phyloP scores from a whole-genome alignment of 2,797 vertebrate species.

The Alcedo quadribrachys region DNA sequence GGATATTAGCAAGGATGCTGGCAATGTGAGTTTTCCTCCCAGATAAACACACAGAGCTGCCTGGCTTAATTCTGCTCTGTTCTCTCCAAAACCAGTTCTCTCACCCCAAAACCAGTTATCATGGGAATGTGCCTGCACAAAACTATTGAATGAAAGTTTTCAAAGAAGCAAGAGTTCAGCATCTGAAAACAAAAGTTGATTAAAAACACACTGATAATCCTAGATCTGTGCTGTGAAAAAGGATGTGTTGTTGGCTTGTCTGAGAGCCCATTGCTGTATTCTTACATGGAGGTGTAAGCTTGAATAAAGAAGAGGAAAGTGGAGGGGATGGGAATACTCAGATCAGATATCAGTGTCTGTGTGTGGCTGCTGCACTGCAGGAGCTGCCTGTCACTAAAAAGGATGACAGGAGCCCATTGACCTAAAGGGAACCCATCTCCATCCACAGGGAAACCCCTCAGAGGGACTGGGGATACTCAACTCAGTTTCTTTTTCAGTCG shows the following conservation, averaged over 20 bases:
- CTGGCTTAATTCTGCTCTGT: background rate
- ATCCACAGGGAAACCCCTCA: background rate
- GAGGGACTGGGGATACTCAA: background rate
- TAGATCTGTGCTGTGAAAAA: background rate
- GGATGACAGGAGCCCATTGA: background rate
- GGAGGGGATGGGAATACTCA: background rate
- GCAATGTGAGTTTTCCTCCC: background rate
- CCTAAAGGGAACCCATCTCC: background rate
- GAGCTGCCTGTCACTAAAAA: accelerated
- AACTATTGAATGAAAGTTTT: background rate
- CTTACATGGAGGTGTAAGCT: too few relatives aligned
- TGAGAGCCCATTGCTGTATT: accelerated
- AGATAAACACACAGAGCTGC: background rate
- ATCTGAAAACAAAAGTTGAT: background rate
- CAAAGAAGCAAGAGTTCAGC: background rate
- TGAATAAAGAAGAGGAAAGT: background rate
- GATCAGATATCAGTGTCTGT: accelerated
- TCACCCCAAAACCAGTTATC: background rate
- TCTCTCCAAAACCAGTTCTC: background rate
- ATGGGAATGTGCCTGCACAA: background rate
- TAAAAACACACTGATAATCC: background rate
- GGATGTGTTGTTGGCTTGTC: background rate
- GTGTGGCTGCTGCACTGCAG: background rate
- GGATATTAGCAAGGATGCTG: background rate
- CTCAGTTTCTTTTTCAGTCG: background rate